Conservation (phyloP, 2,888 invertebrate genomes). For the Drosophila subsilvestris region DNA sequence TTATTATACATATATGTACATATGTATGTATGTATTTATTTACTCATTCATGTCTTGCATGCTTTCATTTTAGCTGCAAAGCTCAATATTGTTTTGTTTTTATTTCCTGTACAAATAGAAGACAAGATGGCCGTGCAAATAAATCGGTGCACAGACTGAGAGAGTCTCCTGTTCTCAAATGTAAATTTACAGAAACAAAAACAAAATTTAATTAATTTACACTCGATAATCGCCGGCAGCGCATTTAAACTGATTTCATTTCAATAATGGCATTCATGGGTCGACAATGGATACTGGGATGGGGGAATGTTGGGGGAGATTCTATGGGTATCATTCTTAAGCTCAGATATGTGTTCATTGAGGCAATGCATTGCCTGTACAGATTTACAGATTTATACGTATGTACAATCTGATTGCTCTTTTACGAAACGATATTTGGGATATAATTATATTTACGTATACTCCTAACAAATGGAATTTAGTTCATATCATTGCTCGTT, state of each 20-base stretch:
- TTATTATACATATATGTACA: constrained; percentile 4
- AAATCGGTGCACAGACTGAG: background rate
- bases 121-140: constrained; percentile 6
- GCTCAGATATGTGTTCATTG: constrained; percentile 41
- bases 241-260: constrained; percentile 17
- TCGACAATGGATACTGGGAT: background rate
- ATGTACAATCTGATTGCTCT: background rate
- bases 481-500: constrained; percentile 11
- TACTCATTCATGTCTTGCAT: constrained; percentile 18
- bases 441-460: constrained; percentile 4
- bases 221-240: constrained; percentile 38
- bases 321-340: constrained; percentile 31
- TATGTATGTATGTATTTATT: constrained; percentile 27
- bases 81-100: constrained; percentile 25
- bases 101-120: constrained; percentile 42
- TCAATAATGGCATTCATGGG: background rate
- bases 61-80: background rate
- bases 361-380: constrained; percentile 19
- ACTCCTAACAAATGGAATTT: constrained; percentile 3
- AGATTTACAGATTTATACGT: constrained; percentile 7
- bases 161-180: constrained; percentile 14
- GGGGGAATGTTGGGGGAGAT: background rate
- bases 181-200: constrained; percentile 31
- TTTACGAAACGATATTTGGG: constrained; percentile 30
- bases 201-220: constrained; percentile 48